phyloP scores from a whole-genome alignment of 2,113 vertebrate genomes.

The Potamarius usumacintae region DNA sequence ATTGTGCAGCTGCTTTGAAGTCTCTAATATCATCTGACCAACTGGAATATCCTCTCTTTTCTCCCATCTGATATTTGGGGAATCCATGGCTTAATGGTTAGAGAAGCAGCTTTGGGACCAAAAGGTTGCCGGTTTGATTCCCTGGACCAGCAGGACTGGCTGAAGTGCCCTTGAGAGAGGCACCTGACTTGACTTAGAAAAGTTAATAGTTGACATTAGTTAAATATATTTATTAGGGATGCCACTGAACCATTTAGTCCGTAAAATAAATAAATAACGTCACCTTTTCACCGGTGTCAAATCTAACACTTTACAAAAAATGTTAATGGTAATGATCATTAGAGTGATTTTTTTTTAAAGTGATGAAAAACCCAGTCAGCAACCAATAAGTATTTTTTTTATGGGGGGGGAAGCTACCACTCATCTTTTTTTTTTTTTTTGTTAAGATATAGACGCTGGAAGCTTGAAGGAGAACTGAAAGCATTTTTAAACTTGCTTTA shows the following conservation, averaged over 20 bases:
- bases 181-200: too few relatives aligned
- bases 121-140: too few relatives aligned
- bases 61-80: not conserved
- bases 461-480: too few relatives aligned
- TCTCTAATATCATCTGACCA: not conserved
- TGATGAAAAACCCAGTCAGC: not conserved
- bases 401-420: not conserved
- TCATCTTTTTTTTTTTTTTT: not conserved
- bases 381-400: not conserved
- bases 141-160: too few relatives aligned
- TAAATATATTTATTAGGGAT: not conserved
- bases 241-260: not conserved
- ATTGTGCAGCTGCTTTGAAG: not conserved
- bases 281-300: not conserved
- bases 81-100: too few relatives aligned
- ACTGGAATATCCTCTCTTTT: not conserved
- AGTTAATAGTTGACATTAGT: too few relatives aligned
- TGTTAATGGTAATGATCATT: not conserved
- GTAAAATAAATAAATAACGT: not conserved
- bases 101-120: too few relatives aligned
- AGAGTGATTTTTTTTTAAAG: not conserved
- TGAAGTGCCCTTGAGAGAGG: not conserved
- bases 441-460: not conserved
- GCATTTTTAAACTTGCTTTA: too few relatives aligned
- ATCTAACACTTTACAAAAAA: not conserved